A percentile compares a stretch with the other conserved stretches of the same genome.
phyloP scores from a whole-genome alignment of 2,113 vertebrate species.

The Rhinoptilus africanus region DNA sequence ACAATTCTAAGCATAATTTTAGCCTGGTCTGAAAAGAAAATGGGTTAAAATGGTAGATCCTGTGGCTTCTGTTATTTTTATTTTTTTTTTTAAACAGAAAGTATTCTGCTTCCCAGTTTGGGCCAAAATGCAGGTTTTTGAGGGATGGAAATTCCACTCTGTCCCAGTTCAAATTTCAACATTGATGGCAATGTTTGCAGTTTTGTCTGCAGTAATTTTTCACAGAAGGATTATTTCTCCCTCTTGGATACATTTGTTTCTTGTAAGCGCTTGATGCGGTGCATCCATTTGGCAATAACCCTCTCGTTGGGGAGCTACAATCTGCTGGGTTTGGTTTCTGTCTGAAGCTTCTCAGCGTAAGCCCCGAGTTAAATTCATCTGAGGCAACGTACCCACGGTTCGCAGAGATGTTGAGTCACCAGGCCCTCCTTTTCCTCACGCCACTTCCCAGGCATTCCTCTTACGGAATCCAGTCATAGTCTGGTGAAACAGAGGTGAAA shows the following conservation, averaged over 20 bases:
- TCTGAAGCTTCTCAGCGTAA: neutral
- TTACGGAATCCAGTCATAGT: neutral
- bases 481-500: neutral
- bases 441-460: neutral
- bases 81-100: neutral
- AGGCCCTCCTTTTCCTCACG: neutral
- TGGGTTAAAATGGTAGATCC: neutral
- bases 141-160: neutral
- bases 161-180: neutral
- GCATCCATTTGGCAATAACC: constrained; percentile 6
- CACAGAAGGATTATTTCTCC: constrained; percentile 16
- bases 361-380: neutral
- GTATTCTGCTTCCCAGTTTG: neutral
- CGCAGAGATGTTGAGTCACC: neutral
- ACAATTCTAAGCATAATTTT: neutral
- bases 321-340: neutral
- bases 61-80: neutral
- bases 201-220: neutral
- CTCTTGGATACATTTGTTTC: constrained; percentile 11
- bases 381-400: neutral
- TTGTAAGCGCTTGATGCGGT: neutral
- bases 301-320: neutral
- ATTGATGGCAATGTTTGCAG: neutral
- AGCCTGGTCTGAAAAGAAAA: neutral
- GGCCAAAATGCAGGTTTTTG: neutral